These are phyloP conservation scores for Metacarcinus magister DNA, from an alignment of 2,888 invertebrate genomes.

Conservation along the genomic window DNA sequence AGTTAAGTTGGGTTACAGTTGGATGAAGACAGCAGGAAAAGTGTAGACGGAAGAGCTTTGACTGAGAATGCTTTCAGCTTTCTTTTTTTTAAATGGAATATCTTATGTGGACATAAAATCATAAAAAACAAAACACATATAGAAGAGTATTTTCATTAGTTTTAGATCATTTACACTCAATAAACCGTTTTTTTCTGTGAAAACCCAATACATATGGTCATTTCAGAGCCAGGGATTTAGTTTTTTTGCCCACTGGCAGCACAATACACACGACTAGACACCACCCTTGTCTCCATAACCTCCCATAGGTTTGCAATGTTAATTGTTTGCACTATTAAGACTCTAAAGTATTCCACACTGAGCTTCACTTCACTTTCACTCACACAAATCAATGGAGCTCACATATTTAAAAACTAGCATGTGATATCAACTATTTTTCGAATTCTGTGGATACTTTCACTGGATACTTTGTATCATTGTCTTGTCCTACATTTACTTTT, in stretches of 20 bases:
- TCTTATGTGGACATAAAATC: conserved; percentile 32
- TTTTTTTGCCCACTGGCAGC: conserved; percentile 55
- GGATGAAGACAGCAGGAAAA: neutral
- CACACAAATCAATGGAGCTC: neutral
- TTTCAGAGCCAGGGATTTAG: conserved; percentile 27
- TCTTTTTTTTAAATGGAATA: neutral
- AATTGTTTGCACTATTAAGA: neutral
- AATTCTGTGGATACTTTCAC: neutral
- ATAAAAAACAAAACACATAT: conserved; percentile 31
- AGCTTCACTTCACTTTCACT: conserved; percentile 51
- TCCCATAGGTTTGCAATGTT: neutral
- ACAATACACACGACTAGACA: conserved; percentile 70
- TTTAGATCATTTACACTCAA: conserved; percentile 65
- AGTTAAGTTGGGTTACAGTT: neutral
- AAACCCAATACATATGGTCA: neutral
- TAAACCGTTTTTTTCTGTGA: conserved; percentile 19
- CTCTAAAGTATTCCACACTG: neutral
- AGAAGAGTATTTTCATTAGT: conserved; percentile 42
- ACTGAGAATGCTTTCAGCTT: conserved; percentile 37
- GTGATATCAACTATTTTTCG: neutral
- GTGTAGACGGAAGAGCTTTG: neutral
- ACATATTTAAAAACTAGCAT: neutral
- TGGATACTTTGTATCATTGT: neutral
- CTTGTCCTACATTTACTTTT: neutral
- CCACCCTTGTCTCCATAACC: conserved; percentile 22